Conservation (phyloP, 1,140 invertebrate genomes). For the Frieseomelitta varia region DNA sequence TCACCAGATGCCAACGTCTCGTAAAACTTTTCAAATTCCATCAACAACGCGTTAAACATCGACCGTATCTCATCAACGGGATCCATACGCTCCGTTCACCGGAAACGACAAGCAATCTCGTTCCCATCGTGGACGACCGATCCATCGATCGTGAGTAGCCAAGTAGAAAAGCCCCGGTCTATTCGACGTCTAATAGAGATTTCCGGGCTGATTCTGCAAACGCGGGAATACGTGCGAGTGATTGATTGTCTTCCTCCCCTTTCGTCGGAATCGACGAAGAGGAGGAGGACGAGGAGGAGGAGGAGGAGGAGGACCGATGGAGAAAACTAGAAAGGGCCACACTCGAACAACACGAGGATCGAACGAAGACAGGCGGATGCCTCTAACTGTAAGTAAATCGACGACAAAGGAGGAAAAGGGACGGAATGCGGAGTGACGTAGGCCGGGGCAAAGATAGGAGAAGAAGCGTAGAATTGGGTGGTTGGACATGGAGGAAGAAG, state of each 20-base stretch:
- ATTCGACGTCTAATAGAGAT: slow-evolving; percentile 64
- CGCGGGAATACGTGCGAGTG: slow-evolving; percentile 57
- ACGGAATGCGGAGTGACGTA: slow-evolving; percentile 26
- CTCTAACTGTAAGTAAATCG: background rate
- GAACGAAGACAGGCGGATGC: background rate
- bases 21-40: background rate
- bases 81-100: background rate
- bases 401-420: background rate
- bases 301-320: background rate
- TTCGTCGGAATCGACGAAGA: background rate
- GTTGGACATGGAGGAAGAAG: slow-evolving; percentile 55
- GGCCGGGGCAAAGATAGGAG: slow-evolving; percentile 5
- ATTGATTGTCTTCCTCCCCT: slow-evolving; percentile 59
- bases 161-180: slow-evolving; percentile 11
- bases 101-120: background rate
- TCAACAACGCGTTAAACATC: background rate
- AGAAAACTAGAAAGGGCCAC: background rate
- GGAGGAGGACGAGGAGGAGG: background rate
- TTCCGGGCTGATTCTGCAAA: slow-evolving; percentile 66
- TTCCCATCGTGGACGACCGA: background rate
- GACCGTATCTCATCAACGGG: background rate
- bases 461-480: background rate
- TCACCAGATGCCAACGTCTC: background rate
- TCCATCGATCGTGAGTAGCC: background rate
- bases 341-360: background rate